Evolutionary conservation across 1,140 invertebrate genomes (phyloP).

Genomic region (Drosophila pseudoobscura): DNA sequence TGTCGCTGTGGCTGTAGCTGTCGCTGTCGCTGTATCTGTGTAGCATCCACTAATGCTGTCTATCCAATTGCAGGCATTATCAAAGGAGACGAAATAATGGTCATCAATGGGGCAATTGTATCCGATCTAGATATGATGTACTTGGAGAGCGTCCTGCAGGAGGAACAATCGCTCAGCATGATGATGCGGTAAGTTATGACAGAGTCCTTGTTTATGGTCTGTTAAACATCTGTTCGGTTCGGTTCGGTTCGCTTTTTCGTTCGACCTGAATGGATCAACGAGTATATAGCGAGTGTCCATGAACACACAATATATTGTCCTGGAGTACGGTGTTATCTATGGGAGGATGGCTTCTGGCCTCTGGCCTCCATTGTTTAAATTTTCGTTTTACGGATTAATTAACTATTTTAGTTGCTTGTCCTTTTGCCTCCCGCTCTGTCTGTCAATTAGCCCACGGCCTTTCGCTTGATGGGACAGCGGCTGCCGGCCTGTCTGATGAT

Average conservation of each 20-base stretch:
- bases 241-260: constrained; percentile 5
- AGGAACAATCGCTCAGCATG: constrained; percentile 97
- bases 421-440: not conserved
- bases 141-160: constrained; percentile 96
- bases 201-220: constrained; percentile 39
- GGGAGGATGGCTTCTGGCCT: not conserved
- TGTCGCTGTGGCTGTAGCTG: not conserved
- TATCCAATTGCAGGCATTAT: constrained; percentile 91
- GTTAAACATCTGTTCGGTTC: constrained; percentile 42
- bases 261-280: constrained; percentile 8
- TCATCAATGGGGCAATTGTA: constrained; percentile 98
- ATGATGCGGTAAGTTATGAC: constrained; percentile 91
- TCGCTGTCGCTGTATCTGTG: not conserved
- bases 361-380: constrained; percentile 56
- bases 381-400: constrained; percentile 65
- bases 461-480: not conserved
- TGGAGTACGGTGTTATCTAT: not conserved
- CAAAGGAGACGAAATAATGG: constrained; percentile 98
- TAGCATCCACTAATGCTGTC: constrained; percentile 36
- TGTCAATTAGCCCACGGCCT: constrained; percentile 41
- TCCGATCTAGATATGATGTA: constrained; percentile 99
- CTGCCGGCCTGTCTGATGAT: too few relatives aligned
- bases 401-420: constrained; percentile 59
- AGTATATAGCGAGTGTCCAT: too few relatives aligned
- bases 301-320: not conserved